phyloP scores from a whole-genome alignment of 2,888 invertebrate species.

The Eupithecia exiguata region DNA sequence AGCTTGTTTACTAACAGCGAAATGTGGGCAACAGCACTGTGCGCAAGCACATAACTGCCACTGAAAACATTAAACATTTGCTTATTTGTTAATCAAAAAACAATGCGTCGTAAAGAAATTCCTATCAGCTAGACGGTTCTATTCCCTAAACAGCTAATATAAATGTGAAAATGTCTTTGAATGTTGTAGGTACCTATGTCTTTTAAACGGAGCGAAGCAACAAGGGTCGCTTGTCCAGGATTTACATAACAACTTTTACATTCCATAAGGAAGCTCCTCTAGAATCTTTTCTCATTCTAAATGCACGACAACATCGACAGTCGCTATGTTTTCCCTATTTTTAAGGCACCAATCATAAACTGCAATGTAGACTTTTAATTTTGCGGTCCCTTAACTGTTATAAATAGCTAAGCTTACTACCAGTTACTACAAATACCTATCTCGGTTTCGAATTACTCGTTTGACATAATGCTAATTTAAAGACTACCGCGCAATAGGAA shows the following conservation, averaged over 20 bases:
- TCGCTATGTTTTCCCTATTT: not conserved
- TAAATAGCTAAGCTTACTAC: slow-evolving; percentile 28
- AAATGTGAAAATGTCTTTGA: slow-evolving; percentile 27
- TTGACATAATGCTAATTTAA: slow-evolving; percentile 61
- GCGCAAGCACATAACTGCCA: slow-evolving; percentile 34
- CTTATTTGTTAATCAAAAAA: slow-evolving; percentile 40
- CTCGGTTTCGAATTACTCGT: slow-evolving; percentile 50
- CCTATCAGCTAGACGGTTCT: slow-evolving; percentile 33
- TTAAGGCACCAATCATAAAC: not conserved
- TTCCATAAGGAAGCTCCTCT: slow-evolving; percentile 19
- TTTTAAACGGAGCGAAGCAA: slow-evolving; percentile 16
- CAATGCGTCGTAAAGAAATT: slow-evolving; percentile 41
- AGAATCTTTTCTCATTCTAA: slow-evolving; percentile 24
- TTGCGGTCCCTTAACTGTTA: slow-evolving; percentile 36
- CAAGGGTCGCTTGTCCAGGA: slow-evolving; percentile 18
- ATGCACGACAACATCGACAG: not conserved
- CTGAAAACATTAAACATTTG: slow-evolving; percentile 42
- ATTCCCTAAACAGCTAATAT: slow-evolving; percentile 26
- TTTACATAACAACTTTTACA: slow-evolving; percentile 33
- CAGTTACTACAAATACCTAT: slow-evolving; percentile 37
- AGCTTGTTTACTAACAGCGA: slow-evolving; percentile 43
- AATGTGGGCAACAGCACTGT: slow-evolving; percentile 36
- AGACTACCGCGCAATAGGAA: slow-evolving; percentile 59
- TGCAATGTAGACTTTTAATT: slow-evolving; percentile 31
- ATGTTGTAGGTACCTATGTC: slow-evolving; percentile 14